Conservation (phyloP, 92 coral and sea anemone genomes). For the Nematostella vectensis region DNA sequence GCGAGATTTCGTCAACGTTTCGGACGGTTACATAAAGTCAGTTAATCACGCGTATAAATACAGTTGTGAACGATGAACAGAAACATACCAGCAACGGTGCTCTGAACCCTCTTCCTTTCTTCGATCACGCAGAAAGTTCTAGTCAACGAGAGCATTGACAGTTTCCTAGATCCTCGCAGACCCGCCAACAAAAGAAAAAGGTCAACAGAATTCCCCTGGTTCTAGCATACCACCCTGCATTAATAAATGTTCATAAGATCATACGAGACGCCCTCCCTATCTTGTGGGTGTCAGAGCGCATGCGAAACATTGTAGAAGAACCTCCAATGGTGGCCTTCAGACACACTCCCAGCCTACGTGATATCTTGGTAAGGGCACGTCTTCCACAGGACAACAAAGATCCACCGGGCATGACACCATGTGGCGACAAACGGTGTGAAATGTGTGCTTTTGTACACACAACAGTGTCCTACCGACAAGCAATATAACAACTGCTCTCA, state of each 20-base stretch:
- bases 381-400: not conserved
- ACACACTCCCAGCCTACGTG: not conserved
- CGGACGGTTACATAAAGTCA: no score
- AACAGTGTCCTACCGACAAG: not conserved
- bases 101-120: no score
- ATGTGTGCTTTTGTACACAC: not conserved
- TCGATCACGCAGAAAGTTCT: no score
- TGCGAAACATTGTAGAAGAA: not conserved
- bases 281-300: not conserved
- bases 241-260: not conserved
- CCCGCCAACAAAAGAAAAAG: no score
- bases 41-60: no score
- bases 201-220: not conserved
- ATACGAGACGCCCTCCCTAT: not conserved
- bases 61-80: no score
- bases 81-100: no score
- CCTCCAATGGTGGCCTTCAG: not conserved
- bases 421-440: not conserved
- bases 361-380: not conserved
- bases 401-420: not conserved
- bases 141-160: no score
- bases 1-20: no score
- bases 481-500: not conserved
- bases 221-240: not conserved
- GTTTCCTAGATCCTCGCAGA: no score